These are phyloP conservation scores for Orientallactaga bullata DNA, from an alignment of 2,113 vertebrate genomes.

Conservation along the genomic window DNA sequence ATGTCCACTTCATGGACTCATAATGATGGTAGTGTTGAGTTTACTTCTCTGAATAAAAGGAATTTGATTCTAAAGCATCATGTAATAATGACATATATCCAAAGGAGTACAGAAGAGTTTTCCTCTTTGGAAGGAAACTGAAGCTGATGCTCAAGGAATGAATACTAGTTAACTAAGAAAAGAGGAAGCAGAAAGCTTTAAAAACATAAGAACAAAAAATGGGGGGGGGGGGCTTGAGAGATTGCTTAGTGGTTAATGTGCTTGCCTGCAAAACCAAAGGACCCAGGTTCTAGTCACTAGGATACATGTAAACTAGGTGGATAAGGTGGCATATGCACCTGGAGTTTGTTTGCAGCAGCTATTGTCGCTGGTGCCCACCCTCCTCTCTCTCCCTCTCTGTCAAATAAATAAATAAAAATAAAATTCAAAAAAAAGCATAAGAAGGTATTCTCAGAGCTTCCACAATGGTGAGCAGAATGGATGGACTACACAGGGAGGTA, in stretches of 20 bases:
- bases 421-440: too few relatives aligned
- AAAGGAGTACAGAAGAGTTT: neutral
- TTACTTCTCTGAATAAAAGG: neutral
- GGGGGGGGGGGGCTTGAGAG: too few relatives aligned
- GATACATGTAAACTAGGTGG: too few relatives aligned
- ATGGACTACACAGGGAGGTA: neutral
- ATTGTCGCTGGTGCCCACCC: too few relatives aligned
- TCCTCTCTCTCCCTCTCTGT: too few relatives aligned
- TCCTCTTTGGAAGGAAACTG: neutral
- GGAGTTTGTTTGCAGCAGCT: too few relatives aligned
- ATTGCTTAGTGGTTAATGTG: too few relatives aligned
- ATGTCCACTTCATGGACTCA: neutral
- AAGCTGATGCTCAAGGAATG: neutral
- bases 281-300: too few relatives aligned
- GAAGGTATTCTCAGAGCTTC: neutral
- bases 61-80: neutral
- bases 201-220: neutral
- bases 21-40: neutral
- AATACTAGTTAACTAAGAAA: neutral
- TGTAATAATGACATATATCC: neutral
- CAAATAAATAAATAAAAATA: too few relatives aligned
- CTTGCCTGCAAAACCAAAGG: too few relatives aligned
- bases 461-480: rapidly evolving
- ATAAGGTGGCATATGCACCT: too few relatives aligned
- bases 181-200: neutral